Evolutionary conservation across 2,888 invertebrate genomes (phyloP).

Genomic region (Heliconius sara): DNA sequence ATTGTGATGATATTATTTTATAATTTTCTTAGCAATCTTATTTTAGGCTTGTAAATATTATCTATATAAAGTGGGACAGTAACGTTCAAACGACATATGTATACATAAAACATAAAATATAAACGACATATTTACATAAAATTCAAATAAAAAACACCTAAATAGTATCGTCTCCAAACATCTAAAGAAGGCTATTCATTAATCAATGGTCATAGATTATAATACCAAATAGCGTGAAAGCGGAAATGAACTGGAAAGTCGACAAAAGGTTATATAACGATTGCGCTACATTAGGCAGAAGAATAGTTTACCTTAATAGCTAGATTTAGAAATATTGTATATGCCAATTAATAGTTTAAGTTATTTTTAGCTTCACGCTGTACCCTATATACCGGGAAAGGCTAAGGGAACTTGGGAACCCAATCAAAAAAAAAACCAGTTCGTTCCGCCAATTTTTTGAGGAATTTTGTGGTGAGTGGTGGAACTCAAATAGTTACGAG

Average conservation of each 20-base stretch:
- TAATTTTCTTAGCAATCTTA: too few relatives aligned
- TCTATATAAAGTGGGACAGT: background rate
- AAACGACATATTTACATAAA: background rate
- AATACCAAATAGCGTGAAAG: constrained; percentile 37
- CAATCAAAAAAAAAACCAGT: background rate
- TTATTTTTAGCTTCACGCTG: background rate
- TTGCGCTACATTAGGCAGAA: constrained; percentile 23
- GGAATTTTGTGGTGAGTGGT: background rate
- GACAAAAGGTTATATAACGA: constrained; percentile 31
- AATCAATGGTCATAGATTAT: constrained; percentile 31
- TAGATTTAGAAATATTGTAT: background rate
- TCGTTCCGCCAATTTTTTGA: background rate
- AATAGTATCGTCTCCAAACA: background rate
- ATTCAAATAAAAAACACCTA: background rate
- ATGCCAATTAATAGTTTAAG: too few relatives aligned
- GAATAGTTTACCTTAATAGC: background rate
- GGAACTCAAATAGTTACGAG: background rate
- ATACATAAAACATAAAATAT: too few relatives aligned
- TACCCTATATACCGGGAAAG: background rate
- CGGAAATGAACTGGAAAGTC: constrained; percentile 32
- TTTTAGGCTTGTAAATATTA: background rate
- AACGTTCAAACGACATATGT: background rate
- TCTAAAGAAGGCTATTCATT: constrained; percentile 24
- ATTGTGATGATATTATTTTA: too few relatives aligned
- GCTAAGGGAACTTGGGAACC: background rate